Evolutionary conservation across 2,113 vertebrate species (phyloP), one percentile per base, ranked within the genome.

Genomic region (Alces alces): DNA sequence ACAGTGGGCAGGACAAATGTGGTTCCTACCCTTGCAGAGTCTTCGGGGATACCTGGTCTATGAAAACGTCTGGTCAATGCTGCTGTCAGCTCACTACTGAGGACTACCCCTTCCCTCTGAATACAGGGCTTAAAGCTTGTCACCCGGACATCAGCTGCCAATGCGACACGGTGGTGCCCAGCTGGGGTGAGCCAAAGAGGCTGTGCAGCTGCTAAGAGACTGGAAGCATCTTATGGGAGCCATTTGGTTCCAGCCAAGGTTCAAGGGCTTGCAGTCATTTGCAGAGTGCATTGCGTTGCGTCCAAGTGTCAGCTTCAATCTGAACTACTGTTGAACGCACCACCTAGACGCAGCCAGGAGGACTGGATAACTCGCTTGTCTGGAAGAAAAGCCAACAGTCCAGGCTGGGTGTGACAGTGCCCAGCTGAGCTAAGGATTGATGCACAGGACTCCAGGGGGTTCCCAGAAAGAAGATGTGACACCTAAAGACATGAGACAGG

Each of bases 151-250:
- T 52, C 66, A 21, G 16, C 23, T 8, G 54, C 70, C 43, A 30
- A 88, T 0, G 43, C 10, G 19, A 11, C 2, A 3, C 25, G 15
- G 66, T 0, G 7, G 19, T 27, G 82, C 88, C n/a, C 11, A 28
- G 58, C 54, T 13, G 12, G n/a, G 23, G 57, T 21, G 23, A 80
- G 54, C 21, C 64, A 19, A 27, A 54, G 25, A 52, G 64, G 21
- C 3, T 0, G 3, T 21, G 23, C 39, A 6, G 21, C 2, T 1
- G 1, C 47, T 17, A 15, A 15, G 55, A 39, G 50, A 43, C 79
- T 0, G 15, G 16, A 25, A 64, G 28, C 64, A 54, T 7, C 16
- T 30, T 54, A 11, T 3, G 5, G 10, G 25, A 47, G 43, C 12
- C 14, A 3, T 19, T 3, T 27, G 50, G n/a, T 36, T 58, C 47